phyloP scores from a whole-genome alignment of 2,797 vertebrate species.

The Clarias pachynema region DNA sequence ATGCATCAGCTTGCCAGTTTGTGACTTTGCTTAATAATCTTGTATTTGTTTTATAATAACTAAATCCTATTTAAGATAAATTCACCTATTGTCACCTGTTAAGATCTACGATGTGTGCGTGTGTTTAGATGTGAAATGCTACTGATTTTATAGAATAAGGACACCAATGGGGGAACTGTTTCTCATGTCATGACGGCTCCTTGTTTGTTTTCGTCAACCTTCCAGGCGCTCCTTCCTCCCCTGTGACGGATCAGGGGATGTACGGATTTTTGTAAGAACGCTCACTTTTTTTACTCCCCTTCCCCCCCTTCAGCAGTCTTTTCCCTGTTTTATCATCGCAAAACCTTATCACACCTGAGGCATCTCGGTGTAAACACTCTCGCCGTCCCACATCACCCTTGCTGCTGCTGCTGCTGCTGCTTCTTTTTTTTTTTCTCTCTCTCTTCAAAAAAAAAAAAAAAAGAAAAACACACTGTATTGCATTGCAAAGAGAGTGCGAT shows the following conservation, averaged over 20 bases:
- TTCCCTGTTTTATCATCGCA: not conserved
- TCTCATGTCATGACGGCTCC: slow-evolving; percentile 53
- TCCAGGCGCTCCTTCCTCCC: slow-evolving; percentile 65
- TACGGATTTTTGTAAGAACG: slow-evolving; percentile 77
- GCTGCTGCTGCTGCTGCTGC: slow-evolving; percentile 1
- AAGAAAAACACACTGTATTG: not conserved
- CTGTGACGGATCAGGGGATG: slow-evolving; percentile 75
- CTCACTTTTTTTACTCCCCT: slow-evolving; percentile 34
- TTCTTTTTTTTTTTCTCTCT: not conserved
- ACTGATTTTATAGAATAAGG: not conserved
- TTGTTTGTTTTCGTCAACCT: slow-evolving; percentile 64
- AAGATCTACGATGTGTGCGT: not conserved
- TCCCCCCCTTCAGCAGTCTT: not conserved
- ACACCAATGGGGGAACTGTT: not conserved
- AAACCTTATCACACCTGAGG: not conserved
- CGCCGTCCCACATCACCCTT: not conserved
- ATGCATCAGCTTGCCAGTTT: too few relatives aligned
- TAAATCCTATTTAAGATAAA: not conserved
- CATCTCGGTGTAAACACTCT: not conserved
- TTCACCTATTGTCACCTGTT: too few relatives aligned
- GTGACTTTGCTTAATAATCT: not conserved
- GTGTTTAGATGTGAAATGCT: not conserved
- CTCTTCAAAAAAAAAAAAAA: too few relatives aligned
- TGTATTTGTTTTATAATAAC: not conserved
- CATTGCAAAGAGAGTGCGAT: not conserved